These are phyloP conservation scores for Myotis yumanensis DNA, from an alignment of 2,113 vertebrate genomes.

Conservation along the genomic window DNA sequence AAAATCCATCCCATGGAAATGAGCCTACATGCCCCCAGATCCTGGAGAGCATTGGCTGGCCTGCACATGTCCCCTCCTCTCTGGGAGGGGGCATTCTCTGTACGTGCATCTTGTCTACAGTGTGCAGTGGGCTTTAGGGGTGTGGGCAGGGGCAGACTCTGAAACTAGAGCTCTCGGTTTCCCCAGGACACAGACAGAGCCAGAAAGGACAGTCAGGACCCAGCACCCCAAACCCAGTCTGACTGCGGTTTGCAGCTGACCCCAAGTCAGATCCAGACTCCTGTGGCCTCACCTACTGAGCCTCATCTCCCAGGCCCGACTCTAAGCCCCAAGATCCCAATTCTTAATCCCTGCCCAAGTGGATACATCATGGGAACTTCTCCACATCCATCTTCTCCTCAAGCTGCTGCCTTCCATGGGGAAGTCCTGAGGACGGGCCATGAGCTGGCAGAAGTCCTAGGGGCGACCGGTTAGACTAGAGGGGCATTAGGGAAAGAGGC, in stretches of 20 bases:
- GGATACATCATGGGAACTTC: background rate
- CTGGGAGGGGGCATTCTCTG: fast-evolving
- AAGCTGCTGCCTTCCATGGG: background rate
- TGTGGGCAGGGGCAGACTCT: background rate
- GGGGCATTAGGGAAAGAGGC: background rate
- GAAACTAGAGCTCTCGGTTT: background rate
- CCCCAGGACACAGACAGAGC: background rate
- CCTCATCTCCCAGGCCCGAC: background rate
- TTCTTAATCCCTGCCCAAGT: background rate
- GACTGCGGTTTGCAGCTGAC: background rate
- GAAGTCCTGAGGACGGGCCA: background rate
- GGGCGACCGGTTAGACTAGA: too few relatives aligned
- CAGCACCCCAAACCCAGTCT: background rate
- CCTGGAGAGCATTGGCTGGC: background rate
- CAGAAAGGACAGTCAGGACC: background rate
- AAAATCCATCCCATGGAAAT: background rate
- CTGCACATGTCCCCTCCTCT: background rate
- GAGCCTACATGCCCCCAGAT: background rate
- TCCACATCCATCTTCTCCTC: background rate
- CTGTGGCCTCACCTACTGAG: background rate
- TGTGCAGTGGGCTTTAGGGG: background rate
- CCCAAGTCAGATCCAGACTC: background rate
- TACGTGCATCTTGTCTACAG: background rate
- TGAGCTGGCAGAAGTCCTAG: background rate
- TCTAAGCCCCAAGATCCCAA: background rate